These are phyloP conservation scores for Amphiprion clarkii DNA, from an alignment of 2,797 vertebrate species.

Conservation along the genomic window DNA sequence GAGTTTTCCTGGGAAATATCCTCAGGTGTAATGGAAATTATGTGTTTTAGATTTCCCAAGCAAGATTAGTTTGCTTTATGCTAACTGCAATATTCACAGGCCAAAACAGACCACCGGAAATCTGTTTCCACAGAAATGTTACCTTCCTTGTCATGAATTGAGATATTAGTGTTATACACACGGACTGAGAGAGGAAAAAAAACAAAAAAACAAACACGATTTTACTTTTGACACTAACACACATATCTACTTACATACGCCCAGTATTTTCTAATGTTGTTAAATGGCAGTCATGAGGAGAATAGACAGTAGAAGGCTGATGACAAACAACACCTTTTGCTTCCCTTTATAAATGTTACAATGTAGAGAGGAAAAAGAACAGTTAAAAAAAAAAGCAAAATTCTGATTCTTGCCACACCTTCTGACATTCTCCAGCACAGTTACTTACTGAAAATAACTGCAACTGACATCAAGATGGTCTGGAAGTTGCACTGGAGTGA, in stretches of 20 bases:
- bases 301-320: too few species aligned
- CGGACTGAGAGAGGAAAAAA: background rate
- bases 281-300: too few species aligned
- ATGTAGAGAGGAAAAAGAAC: background rate
- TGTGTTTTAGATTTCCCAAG: constrained; percentile 6
- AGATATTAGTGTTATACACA: background rate
- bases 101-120: background rate
- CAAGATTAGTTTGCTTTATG: background rate
- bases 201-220: too few species aligned
- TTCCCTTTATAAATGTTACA: too few species aligned
- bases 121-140: background rate
- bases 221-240: too few species aligned
- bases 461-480: too few species aligned
- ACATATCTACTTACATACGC: background rate
- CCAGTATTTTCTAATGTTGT: background rate
- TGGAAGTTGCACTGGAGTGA: too few species aligned
- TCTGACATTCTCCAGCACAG: too few species aligned
- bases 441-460: too few species aligned
- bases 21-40: background rate
- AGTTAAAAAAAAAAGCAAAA: background rate
- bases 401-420: background rate
- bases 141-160: background rate
- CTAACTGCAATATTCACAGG: background rate
- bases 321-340: too few species aligned
- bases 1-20: constrained; percentile 15